Conservation (phyloP, 2,113 vertebrate genomes). For the Quiscalus mexicanus region DNA sequence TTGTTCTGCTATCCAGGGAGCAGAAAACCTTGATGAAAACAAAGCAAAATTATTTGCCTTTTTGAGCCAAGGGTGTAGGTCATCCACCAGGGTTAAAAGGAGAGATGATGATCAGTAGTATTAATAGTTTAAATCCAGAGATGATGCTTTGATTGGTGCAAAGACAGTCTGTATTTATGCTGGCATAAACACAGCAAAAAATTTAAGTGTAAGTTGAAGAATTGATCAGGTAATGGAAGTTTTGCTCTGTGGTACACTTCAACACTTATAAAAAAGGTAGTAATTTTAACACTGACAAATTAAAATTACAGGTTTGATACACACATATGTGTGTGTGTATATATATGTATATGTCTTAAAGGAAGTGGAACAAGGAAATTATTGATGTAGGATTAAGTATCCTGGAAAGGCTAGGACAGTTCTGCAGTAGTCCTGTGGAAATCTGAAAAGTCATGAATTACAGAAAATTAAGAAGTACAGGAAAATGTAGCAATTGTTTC, state of each 20-base stretch:
- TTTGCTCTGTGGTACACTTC: not conserved
- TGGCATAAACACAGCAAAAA: not conserved
- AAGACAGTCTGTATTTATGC: not conserved
- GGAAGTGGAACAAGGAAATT: not conserved
- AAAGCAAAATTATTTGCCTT: not conserved
- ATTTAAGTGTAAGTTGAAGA: not conserved
- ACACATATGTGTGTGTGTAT: accelerated
- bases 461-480: not conserved
- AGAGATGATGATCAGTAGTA: not conserved
- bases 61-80: not conserved
- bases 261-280: not conserved
- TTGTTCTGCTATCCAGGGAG: not conserved
- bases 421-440: not conserved
- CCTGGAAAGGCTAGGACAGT: not conserved
- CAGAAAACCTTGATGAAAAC: not conserved
- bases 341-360: not conserved
- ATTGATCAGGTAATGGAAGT: not conserved
- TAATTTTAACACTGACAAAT: not conserved
- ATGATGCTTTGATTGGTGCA: not conserved
- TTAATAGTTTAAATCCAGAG: not conserved
- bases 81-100: not conserved
- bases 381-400: not conserved
- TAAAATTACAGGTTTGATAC: not conserved
- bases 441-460: not conserved
- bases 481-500: not conserved